Evolutionary conservation across 37 sponge, comb jelly and placozoan genomes (phyloP).

Genomic region (Ephydatia muelleri): DNA sequence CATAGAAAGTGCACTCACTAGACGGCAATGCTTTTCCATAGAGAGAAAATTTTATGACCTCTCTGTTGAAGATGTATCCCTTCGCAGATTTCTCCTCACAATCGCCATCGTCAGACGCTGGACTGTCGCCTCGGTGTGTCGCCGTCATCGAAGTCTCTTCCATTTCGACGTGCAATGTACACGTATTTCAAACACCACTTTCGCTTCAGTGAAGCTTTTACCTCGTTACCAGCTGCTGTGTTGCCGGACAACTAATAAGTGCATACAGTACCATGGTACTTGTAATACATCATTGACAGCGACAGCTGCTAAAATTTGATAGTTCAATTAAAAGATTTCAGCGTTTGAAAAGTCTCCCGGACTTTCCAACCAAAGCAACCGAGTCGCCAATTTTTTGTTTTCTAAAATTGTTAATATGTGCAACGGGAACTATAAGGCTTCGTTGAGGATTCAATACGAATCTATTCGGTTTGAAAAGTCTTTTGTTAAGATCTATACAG

Average conservation of each 20-base stretch:
- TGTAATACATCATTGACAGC: neutral
- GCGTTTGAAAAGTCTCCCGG: neutral
- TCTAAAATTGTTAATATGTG: neutral
- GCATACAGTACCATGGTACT: neutral
- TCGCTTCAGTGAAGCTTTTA: neutral
- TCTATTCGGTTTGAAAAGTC: neutral
- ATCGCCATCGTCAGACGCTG: neutral
- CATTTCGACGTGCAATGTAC: too few species aligned
- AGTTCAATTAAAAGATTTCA: neutral
- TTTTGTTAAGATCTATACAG: neutral
- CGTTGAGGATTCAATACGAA: neutral
- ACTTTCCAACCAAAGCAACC: neutral
- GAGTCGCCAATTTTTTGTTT: neutral
- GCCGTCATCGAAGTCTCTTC: neutral
- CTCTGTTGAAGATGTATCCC: slow-evolving; percentile 26
- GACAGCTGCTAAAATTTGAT: neutral
- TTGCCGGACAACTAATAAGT: neutral
- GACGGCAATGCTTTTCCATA: slow-evolving; percentile 23
- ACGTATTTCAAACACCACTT: neutral
- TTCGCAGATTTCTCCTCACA: neutral
- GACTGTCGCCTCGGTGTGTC: neutral
- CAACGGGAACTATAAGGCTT: neutral
- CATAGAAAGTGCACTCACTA: slow-evolving; percentile 22
- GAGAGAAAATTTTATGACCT: slow-evolving; percentile 47
- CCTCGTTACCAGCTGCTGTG: neutral